Base-by-base conservation (phyloP, 2,888 invertebrate species). In the Lasioglossum vierecki region DNA sequence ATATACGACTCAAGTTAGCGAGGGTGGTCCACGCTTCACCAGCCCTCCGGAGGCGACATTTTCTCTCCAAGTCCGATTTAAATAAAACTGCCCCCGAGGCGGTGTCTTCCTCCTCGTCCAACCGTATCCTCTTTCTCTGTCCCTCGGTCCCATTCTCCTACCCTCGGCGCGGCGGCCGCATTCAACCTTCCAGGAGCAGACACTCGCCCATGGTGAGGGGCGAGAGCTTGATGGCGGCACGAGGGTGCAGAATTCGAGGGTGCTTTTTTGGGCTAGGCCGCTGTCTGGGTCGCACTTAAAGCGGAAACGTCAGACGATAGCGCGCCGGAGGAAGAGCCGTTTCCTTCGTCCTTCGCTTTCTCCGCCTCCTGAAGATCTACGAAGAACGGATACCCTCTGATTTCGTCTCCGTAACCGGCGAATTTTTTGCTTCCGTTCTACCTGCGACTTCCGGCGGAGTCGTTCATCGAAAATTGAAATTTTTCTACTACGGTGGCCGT, bases 61-160 rank as follows among this genome's bases (percentile, higher is more conserved):
- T 87, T 83, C 83, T 83, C 79, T 49, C 70, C 74, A 30, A 80
- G 86, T 81, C 86, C 88, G 88, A 88, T 88, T 88, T 88, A 88
- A 88, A 88, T 88, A 88, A 88, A 88, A 88, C 88, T 88, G 80
- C 85, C 87, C 88, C 84, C 86, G 79, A 83, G 88, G 88, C 82
- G 76, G 60, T 80, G 77, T 83, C 85, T 72, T 81, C 79, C 74
- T 75, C 66, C 53, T 63, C 81, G 71, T 71, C 22, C 57, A 35
- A 11, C 73, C 79, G 70, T 41, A 35, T 75, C 63, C 79, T 70
- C 53, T 49, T 72, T 60, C 76, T n/a, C 63, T 70, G 26, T 74
- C 66, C 39, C 22, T 41, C 22, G 41, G 44, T 22, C 49, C 53
- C 70, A 39, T 60, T 60, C 79, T 53, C 60, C 83, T 63, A 22